Evolutionary conservation across 2,113 vertebrate genomes (phyloP), one percentile per base, ranked within the genome.

Genomic region (Poeciliopsis turrubarensis): DNA sequence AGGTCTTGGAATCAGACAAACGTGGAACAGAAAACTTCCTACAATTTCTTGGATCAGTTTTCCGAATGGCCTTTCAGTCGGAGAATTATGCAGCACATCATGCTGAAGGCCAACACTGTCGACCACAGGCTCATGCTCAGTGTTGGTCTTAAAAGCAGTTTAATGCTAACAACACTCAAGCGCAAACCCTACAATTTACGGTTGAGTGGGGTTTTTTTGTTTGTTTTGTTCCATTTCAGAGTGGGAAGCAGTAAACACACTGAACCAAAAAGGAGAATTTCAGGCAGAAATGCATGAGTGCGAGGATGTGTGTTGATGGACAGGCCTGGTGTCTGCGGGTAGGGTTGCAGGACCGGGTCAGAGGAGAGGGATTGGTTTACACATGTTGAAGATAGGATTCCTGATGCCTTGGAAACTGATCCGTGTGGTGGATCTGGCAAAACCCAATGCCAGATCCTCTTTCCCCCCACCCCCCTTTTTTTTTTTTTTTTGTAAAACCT

Each of bases 361-460:
- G 79, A 0, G 32, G 51, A 74, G 78, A 68, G 51, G 86, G 79
- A 89, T 90, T 79, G 72, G 82, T 89, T 91, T 87, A 81, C 87
- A 78, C 82, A 47, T 60, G 30, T 73, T 37, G 65, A 70, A 80
- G 75, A 91, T 87, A 82, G 87, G 85, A 87, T 14, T 61, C 66
- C 68, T 12, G 41, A 75, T 74, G 78, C 67, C 54, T 79, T 22
- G 19, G 79, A 84, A 91, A 87, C 71, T 60, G 85, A 88, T 89
- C 90, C 47, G 72, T 15, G 7, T 15, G 68, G 60, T 10, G 62
- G 66, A 32, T 60, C 6, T 5, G 54, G 71, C 60, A 82, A 85
- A 67, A 65, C 19, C 25, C 64, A 73, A 90, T 32, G 41, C 81
- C 75, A 79, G 57, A 74, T 77, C 74, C 68, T 80, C 61, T 72